phyloP scores from a whole-genome alignment of 2,797 vertebrate genomes.

The Enteromius paludinosus region DNA sequence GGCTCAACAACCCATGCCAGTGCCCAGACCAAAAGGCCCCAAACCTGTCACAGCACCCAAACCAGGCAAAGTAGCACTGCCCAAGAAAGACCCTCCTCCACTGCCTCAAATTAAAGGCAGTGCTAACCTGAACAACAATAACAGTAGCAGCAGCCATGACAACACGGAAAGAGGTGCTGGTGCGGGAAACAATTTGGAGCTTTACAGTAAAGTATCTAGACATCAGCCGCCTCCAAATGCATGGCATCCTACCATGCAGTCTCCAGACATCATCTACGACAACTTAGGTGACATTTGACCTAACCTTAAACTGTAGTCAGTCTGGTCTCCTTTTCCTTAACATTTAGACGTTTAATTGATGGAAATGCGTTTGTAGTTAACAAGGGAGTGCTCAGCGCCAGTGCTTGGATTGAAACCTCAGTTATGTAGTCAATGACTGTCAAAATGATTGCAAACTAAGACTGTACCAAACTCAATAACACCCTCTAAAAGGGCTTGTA shows the following conservation, averaged over 20 bases:
- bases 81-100: slow-evolving; percentile 70
- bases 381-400: not conserved
- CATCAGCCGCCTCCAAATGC: slow-evolving; percentile 58
- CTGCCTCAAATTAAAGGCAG: slow-evolving; percentile 64
- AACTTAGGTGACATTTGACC: slow-evolving; percentile 77
- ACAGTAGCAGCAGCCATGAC: slow-evolving; percentile 71
- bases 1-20: slow-evolving; percentile 44
- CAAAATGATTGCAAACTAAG: slow-evolving; percentile 12
- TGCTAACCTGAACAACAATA: slow-evolving; percentile 78
- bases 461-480: slow-evolving; percentile 26
- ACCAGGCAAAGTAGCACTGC: slow-evolving; percentile 69
- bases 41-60: slow-evolving; percentile 88
- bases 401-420: not conserved
- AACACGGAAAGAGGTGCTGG: slow-evolving; percentile 35
- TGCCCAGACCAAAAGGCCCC: slow-evolving; percentile 70
- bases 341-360: not conserved
- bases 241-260: slow-evolving; percentile 66
- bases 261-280: slow-evolving; percentile 82
- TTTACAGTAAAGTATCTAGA: slow-evolving; percentile 87
- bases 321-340: not conserved
- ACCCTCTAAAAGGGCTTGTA: slow-evolving; percentile 33
- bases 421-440: slow-evolving; percentile 33
- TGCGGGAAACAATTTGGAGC: slow-evolving; percentile 70
- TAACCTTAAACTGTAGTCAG: slow-evolving; percentile 1
- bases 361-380: not conserved